A percentile compares a stretch with the other conserved stretches of the same genome.
These are phyloP conservation scores for Drosophila arizonae DNA, from an alignment of 1,140 invertebrate species.

Conservation along the genomic window DNA sequence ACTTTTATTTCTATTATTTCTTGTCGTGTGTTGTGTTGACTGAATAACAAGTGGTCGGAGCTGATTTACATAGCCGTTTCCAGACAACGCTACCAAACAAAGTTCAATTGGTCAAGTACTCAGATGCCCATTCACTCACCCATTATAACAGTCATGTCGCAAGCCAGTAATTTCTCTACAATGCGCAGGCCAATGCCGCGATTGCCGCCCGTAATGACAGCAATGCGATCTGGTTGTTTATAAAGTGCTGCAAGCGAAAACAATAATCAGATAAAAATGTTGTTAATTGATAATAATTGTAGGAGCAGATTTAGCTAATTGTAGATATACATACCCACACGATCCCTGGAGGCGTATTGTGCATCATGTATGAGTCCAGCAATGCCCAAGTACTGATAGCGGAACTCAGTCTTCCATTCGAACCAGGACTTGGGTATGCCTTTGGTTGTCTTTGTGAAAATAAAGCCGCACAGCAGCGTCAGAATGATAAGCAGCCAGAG, in stretches of 20 bases:
- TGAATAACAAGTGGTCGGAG: slow-evolving; percentile 45
- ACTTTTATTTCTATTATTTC: slow-evolving; percentile 2
- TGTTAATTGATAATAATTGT: slow-evolving; percentile 1
- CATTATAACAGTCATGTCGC: slow-evolving; percentile 93
- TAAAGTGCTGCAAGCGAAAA: slow-evolving; percentile 83
- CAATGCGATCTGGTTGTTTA: slow-evolving; percentile 86
- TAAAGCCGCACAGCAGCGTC: slow-evolving; percentile 59
- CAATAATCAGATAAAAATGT: slow-evolving; percentile 11
- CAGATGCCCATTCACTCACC: slow-evolving; percentile 84
- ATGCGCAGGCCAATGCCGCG: slow-evolving; percentile 93
- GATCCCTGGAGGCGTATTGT: slow-evolving; percentile 83
- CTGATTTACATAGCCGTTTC: slow-evolving; percentile 2
- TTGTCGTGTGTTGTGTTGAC: slow-evolving; percentile 32
- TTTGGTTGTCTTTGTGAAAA: slow-evolving; percentile 78
- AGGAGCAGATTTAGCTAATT: slow-evolving; percentile 19
- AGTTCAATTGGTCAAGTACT: slow-evolving; percentile 33
- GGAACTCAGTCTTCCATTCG: slow-evolving; percentile 83
- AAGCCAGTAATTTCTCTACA: slow-evolving; percentile 89
- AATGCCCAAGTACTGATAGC: slow-evolving; percentile 84
- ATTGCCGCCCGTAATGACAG: slow-evolving; percentile 94
- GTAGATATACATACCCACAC: slow-evolving; percentile 83
- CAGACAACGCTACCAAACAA: neutral
- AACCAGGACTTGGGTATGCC: slow-evolving; percentile 78
- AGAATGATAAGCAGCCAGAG: slow-evolving; percentile 47
- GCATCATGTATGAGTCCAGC: slow-evolving; percentile 84